These are phyloP conservation scores for Psophia crepitans DNA, from an alignment of 2,113 vertebrate species.

Conservation along the genomic window DNA sequence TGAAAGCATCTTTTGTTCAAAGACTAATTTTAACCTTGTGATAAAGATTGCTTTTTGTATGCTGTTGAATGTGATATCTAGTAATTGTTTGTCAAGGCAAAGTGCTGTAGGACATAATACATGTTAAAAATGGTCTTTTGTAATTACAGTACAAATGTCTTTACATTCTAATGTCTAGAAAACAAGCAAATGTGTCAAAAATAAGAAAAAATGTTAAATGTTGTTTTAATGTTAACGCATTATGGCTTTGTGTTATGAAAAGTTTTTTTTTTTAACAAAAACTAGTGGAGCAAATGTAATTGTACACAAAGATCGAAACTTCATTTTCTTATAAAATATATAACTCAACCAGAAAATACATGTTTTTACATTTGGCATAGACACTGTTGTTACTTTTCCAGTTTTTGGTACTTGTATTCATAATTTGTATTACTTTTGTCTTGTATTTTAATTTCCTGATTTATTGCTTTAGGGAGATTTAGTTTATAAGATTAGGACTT, in stretches of 20 bases:
- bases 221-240: constrained; percentile 3
- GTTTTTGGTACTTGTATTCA: not conserved
- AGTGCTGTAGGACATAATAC: constrained; percentile 64
- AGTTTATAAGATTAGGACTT: not conserved
- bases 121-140: constrained; percentile 60
- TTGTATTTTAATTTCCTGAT: not conserved
- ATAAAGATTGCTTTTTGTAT: constrained; percentile 73
- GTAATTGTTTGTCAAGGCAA: constrained; percentile 79
- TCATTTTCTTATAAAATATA: not conserved
- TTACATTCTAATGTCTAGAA: constrained; percentile 38
- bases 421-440: not conserved
- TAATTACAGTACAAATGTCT: constrained; percentile 61
- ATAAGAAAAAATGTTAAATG: not conserved
- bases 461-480: not conserved
- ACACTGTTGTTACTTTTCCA: not conserved
- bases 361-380: not conserved
- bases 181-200: constrained; percentile 19
- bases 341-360: not conserved
- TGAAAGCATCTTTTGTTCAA: constrained; percentile 75
- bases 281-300: not conserved
- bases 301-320: not conserved
- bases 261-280: not conserved
- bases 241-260: not conserved
- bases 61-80: constrained; percentile 68
- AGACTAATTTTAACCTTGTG: constrained; percentile 78